Evolutionary conservation across 1,140 invertebrate genomes (phyloP).

Genomic region (Scaptomyza hsui): DNA sequence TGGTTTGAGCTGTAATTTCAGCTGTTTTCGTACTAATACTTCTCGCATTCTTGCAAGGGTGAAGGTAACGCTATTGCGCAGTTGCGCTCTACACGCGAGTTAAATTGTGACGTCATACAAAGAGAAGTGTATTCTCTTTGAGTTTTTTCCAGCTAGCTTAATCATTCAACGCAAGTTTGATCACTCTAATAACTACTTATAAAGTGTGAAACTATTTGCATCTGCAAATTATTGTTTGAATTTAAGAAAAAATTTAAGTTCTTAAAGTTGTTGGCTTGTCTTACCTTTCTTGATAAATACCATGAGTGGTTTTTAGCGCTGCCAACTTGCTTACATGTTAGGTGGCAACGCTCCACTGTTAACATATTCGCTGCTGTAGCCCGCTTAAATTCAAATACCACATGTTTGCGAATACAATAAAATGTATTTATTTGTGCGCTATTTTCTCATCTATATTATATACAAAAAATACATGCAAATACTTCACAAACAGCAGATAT

Average conservation of each 20-base stretch:
- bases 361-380: too few relatives aligned
- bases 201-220: too few relatives aligned
- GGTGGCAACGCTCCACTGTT: neutral
- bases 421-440: slow-evolving; percentile 64
- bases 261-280: too few relatives aligned
- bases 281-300: neutral
- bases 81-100: neutral
- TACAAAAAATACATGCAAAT: slow-evolving; percentile 67
- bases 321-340: neutral
- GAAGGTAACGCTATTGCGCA: neutral
- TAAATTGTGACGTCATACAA: slow-evolving; percentile 13
- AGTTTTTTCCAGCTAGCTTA: too few relatives aligned
- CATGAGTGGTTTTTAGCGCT: neutral
- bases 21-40: slow-evolving; percentile 34
- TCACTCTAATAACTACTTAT: too few relatives aligned
- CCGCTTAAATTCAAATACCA: slow-evolving; percentile 11
- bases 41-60: neutral
- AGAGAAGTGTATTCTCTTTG: too few relatives aligned
- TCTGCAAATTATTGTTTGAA: too few relatives aligned
- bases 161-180: too few relatives aligned
- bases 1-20: slow-evolving; percentile 30
- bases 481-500: slow-evolving; percentile 53
- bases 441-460: slow-evolving; percentile 66
- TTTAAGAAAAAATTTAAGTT: too few relatives aligned
- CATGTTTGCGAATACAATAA: slow-evolving; percentile 20